A percentile compares a stretch with the other conserved stretches of the same genome.
Evolutionary conservation across 2,113 vertebrate species (phyloP).

Genomic region (Notechis scutatus): DNA sequence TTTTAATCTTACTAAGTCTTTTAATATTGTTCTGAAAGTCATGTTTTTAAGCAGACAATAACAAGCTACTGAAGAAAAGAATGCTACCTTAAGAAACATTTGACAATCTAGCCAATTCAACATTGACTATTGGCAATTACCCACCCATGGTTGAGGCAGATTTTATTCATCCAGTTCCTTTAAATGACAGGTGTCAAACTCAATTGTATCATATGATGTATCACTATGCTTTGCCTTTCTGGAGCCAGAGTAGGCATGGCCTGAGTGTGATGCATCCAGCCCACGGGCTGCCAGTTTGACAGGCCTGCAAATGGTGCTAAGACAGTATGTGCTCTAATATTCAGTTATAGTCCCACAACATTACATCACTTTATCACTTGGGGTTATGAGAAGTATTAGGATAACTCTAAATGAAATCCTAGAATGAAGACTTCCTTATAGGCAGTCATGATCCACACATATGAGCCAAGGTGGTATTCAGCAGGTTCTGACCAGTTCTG

Average conservation of each 20-base stretch:
- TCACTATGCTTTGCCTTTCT: too few relatives aligned
- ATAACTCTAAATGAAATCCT: background rate
- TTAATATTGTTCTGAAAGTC: background rate
- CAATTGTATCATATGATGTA: too few relatives aligned
- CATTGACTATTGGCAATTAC: background rate
- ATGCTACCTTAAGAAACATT: background rate
- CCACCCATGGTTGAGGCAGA: background rate
- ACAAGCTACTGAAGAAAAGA: background rate
- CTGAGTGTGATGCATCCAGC: too few relatives aligned
- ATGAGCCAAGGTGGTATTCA: background rate
- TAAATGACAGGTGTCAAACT: too few relatives aligned
- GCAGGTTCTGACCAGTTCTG: too few relatives aligned
- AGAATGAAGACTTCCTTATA: background rate
- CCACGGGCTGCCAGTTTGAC: too few relatives aligned
- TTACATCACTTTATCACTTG: background rate
- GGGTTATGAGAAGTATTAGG: background rate
- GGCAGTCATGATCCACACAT: background rate
- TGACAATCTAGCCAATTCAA: background rate
- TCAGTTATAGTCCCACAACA: background rate
- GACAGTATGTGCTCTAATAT: background rate
- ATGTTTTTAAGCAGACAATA: background rate
- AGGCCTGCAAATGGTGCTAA: too few relatives aligned
- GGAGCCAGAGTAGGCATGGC: too few relatives aligned
- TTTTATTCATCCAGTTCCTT: too few relatives aligned
- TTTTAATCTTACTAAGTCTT: background rate